Conservation (phyloP, 2,888 invertebrate genomes). For the Drosophila algonquin region DNA sequence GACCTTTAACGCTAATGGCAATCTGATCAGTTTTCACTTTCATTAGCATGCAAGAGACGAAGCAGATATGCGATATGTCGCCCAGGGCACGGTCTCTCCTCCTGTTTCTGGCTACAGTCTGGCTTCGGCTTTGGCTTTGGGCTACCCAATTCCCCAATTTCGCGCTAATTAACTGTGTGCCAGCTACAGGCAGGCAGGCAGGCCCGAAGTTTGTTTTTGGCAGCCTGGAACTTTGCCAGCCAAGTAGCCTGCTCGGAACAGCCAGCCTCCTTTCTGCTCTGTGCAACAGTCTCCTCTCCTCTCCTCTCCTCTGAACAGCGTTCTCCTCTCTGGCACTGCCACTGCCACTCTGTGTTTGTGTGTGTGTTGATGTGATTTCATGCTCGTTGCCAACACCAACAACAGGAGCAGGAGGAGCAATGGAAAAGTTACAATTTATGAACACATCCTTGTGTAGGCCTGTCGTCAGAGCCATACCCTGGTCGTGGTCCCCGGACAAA, state of each 20-base stretch:
- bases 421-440: slow-evolving; percentile 72
- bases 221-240: slow-evolving; percentile 70
- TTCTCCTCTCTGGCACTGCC: background rate
- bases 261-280: no score
- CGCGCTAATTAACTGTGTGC: slow-evolving; percentile 78
- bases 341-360: slow-evolving; percentile 8
- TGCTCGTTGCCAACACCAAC: slow-evolving; percentile 67
- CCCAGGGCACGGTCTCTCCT: slow-evolving; percentile 13
- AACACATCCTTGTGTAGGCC: slow-evolving; percentile 60
- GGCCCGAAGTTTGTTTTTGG: slow-evolving; percentile 34
- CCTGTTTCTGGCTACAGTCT: background rate
- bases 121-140: slow-evolving; percentile 13
- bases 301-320: no score
- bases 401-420: background rate
- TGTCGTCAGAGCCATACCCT: slow-evolving; percentile 16
- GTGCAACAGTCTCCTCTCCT: no score
- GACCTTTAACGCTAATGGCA: slow-evolving; percentile 66
- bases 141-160: slow-evolving; percentile 55
- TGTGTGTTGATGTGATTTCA: slow-evolving; percentile 67
- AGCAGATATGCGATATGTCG: slow-evolving; percentile 8
- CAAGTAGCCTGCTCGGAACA: background rate
- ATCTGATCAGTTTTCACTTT: slow-evolving; percentile 71
- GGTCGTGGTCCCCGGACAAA: background rate
- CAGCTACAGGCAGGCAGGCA: slow-evolving; percentile 42
- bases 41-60: slow-evolving; percentile 68